phyloP scores from a whole-genome alignment of 2,797 vertebrate genomes.

The Myioborus miniatus region DNA sequence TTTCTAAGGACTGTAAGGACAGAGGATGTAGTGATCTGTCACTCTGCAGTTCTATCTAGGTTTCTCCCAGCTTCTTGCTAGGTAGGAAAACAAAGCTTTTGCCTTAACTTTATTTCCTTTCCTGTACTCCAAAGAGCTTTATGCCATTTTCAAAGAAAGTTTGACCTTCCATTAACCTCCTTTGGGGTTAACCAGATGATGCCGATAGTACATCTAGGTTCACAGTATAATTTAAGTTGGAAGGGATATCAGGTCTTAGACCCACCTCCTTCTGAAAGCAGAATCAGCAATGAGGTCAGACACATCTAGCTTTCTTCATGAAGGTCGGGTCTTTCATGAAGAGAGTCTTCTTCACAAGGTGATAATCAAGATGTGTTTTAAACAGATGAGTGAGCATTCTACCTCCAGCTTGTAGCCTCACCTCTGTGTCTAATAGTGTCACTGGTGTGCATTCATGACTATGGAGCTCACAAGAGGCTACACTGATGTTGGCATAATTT shows the following conservation, averaged over 20 bases:
- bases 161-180: not conserved
- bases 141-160: not conserved
- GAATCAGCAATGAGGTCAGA: not conserved
- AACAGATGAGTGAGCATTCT: not conserved
- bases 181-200: not conserved
- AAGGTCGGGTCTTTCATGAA: not conserved
- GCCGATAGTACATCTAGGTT: not conserved
- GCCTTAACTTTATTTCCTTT: not conserved
- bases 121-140: not conserved
- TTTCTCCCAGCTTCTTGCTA: not conserved
- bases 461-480: not conserved
- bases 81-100: not conserved
- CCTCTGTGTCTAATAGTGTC: not conserved
- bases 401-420: not conserved
- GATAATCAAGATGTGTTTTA: not conserved
- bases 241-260: not conserved
- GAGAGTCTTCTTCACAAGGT: not conserved
- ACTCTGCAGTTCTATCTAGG: not conserved
- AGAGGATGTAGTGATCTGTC: not conserved
- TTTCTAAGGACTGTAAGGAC: not conserved
- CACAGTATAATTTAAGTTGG: not conserved
- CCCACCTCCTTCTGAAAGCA: not conserved
- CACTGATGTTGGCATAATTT: not conserved
- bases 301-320: not conserved
- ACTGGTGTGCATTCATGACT: not conserved